Base-by-base conservation (phyloP, 92 coral and sea anemone genomes). In the Epizoanthus scotinus region DNA sequence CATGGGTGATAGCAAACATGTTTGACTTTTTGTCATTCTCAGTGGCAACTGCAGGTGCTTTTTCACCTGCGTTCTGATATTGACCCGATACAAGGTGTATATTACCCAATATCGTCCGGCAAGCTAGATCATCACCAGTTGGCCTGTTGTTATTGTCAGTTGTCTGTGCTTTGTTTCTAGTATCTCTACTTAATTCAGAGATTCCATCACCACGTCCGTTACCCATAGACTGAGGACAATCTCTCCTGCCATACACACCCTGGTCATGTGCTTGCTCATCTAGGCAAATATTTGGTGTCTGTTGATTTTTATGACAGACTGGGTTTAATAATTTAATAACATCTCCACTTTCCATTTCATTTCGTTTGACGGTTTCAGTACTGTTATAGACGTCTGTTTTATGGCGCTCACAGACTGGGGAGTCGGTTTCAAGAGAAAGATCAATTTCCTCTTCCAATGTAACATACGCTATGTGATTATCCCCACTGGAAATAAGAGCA, bases 301-400 rank as follows among this genome's bases (percentile, higher is more conserved):
- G 81, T 40, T 75, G 81, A 34, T n/a, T 29, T 73, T 73, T 8
- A 28, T 31, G 52, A 73, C 66, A 56, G 58, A 18, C 25, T 58
- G 17, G 34, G 24, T 58, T 38, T 13, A 68, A 36, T 38, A 44
- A 59, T n/a, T 75, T 31, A 38, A 34, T 34, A 34, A 21, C 57
- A 75, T n/a, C 17, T 58, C 1, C 36, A 12, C 52, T 47, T 47
- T 47, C 52, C 52, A 14, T 47, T 47, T 75, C 67, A 20, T 31
- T 26, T 36, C 49, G 19, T 8, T 59, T 59, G 24, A 27, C 40
- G 21, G 6, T 2, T 22, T 75, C 21, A 3, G 59, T 55, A 12
- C 31, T 6, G 13, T 38, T 27, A 71, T 5, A 17, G 27, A 36
- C 25, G 60, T 25, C 40, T 14, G 24, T 24, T 20, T 36, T 2